Evolutionary conservation across 2,113 vertebrate species (phyloP).

Genomic region (Jacana jacana): DNA sequence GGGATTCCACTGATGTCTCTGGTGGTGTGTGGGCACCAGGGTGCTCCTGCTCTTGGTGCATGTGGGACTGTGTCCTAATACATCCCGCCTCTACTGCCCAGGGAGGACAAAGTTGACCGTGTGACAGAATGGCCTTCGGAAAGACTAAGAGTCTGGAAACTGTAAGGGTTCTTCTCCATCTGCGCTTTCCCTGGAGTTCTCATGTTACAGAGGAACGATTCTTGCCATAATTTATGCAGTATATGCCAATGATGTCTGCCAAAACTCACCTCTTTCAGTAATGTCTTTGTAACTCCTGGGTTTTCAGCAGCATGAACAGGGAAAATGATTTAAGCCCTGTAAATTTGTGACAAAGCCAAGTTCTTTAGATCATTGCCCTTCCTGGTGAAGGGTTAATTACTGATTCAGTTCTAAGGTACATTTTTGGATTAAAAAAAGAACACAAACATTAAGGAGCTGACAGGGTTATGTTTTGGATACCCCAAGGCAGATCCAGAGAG

Average conservation of each 20-base stretch:
- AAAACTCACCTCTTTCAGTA: background rate
- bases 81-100: background rate
- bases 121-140: background rate
- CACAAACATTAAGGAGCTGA: background rate
- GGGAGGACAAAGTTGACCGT: background rate
- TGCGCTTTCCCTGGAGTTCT: background rate
- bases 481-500: background rate
- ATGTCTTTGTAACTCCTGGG: background rate
- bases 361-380: background rate
- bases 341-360: background rate
- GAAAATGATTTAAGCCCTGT: background rate
- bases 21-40: background rate
- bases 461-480: background rate
- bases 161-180: background rate
- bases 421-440: background rate
- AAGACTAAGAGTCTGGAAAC: background rate
- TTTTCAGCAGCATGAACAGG: background rate
- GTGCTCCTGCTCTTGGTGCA: rapidly evolving
- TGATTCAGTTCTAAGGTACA: background rate
- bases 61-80: rapidly evolving
- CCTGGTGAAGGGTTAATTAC: background rate
- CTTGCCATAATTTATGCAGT: background rate
- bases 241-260: background rate
- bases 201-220: background rate
- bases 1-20: rapidly evolving